Base-by-base conservation (phyloP, 2,113 vertebrate genomes). In the Calypte anna region DNA sequence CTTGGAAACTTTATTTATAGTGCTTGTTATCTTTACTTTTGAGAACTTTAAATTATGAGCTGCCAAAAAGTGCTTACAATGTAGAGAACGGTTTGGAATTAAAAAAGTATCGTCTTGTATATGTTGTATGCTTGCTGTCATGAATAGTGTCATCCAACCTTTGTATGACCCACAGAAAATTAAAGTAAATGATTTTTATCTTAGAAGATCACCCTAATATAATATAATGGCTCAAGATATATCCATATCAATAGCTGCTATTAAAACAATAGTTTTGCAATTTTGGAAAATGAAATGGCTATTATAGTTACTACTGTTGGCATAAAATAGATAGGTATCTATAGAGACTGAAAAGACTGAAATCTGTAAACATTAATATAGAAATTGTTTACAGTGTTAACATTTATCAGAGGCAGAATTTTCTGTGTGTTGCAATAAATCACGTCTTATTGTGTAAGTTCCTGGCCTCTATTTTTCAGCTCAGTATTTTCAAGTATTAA, bases 331-430 rank as follows among this genome's bases (percentile, higher is more conserved):
- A 79, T 14, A 57, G 31, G 58, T 85, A 48, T 44, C 64, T 66
- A 61, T 12, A 40, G 7, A 38, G 27, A 93, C 40, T 93, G 54
- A 64, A 82, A 79, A 89, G 68, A 74, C 33, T 44, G 68, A 91
- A 82, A 82, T 92, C 59, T 88, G 36, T 82, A 88, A 94, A 73
- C 36, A 46, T 84, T 73, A 82, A 69, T 87, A 91, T 33, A 88
- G 59, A 85, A 85, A 94, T 84, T 87, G 17, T 84, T 87, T 89
- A 63, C 36, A 66, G 28, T 82, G 78, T 82, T 94, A 91, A 62
- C 67, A 91, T 94, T 94, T 82, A 82, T 90, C 48, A 74, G 31
- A 80, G 70, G 54, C 22, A 85, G 70, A 87, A 80, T 90, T 94
- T 94, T 58, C 55, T 87, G 10, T 30, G 10, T 70, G 23, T 79